phyloP scores from a whole-genome alignment of 2,113 vertebrate genomes.

The Elachura formosa region DNA sequence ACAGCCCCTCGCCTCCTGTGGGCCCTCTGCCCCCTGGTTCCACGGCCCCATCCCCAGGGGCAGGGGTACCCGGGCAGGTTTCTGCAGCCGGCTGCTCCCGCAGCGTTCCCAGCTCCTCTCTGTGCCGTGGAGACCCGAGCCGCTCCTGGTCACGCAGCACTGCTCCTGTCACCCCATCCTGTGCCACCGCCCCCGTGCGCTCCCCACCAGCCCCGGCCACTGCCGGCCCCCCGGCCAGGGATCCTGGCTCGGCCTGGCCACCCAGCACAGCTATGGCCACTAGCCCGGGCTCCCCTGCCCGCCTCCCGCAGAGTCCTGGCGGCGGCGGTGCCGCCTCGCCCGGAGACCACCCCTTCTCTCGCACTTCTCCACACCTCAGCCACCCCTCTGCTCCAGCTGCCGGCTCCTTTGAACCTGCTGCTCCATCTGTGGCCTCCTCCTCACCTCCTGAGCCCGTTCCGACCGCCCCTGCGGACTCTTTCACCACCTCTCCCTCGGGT shows the following conservation, averaged over 20 bases:
- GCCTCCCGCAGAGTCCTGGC: rapidly evolving
- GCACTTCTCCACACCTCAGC: background rate
- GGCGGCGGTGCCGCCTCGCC: rapidly evolving
- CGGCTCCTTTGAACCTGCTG: background rate
- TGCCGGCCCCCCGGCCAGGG: background rate
- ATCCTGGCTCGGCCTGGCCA: rapidly evolving
- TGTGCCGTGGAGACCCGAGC: rapidly evolving
- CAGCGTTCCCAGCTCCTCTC: rapidly evolving
- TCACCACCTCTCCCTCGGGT: rapidly evolving
- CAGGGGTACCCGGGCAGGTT: background rate
- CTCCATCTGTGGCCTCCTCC: background rate
- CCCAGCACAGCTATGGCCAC: background rate
- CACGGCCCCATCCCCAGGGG: rapidly evolving
- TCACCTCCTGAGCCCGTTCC: too few species aligned
- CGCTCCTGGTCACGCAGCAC: too few species aligned
- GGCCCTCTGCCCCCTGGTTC: rapidly evolving
- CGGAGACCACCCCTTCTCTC: background rate
- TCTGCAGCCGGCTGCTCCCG: background rate
- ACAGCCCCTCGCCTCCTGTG: background rate
- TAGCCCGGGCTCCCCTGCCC: background rate
- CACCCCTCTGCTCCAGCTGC: background rate
- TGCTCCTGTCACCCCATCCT: background rate
- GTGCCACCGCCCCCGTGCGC: background rate
- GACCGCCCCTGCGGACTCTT: background rate
- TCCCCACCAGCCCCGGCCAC: rapidly evolving